Evolutionary conservation across 2,113 vertebrate genomes (phyloP).

Genomic region (Anolis carolinensis): DNA sequence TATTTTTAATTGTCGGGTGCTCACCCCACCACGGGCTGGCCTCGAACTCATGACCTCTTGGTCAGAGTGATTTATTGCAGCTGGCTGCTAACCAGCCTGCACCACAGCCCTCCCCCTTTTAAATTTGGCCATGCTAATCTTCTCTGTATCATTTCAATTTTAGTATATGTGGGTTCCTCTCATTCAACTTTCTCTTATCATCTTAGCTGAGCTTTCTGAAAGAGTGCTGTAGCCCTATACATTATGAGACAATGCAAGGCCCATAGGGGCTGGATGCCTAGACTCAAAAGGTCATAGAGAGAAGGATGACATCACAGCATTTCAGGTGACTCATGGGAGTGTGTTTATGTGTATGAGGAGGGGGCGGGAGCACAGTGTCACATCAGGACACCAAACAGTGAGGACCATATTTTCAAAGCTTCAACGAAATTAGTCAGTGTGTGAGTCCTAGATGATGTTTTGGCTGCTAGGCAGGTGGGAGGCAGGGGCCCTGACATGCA

Average conservation of each 20-base stretch:
- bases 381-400: constrained; percentile 2
- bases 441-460: not conserved
- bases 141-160: too few species aligned
- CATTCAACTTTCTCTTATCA: not conserved
- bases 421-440: constrained; percentile 1
- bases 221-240: not conserved
- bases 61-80: too few species aligned
- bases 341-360: too few species aligned
- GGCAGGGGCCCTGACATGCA: too few species aligned
- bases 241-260: too few species aligned
- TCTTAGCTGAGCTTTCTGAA: not conserved
- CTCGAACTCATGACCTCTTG: too few species aligned
- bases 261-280: not conserved
- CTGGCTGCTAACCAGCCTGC: too few species aligned
- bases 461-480: not conserved
- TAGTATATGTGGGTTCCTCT: not conserved
- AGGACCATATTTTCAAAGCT: constrained; percentile 19
- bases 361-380: not conserved
- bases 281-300: constrained; percentile 27
- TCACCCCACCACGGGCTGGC: too few species aligned
- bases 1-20: too few species aligned
- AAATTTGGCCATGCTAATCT: too few species aligned
- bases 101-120: too few species aligned
- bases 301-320: constrained; percentile 29
- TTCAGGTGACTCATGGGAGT: not conserved